Evolutionary conservation across 2,113 vertebrate genomes (phyloP).

Genomic region (Aleadryas rufinucha): DNA sequence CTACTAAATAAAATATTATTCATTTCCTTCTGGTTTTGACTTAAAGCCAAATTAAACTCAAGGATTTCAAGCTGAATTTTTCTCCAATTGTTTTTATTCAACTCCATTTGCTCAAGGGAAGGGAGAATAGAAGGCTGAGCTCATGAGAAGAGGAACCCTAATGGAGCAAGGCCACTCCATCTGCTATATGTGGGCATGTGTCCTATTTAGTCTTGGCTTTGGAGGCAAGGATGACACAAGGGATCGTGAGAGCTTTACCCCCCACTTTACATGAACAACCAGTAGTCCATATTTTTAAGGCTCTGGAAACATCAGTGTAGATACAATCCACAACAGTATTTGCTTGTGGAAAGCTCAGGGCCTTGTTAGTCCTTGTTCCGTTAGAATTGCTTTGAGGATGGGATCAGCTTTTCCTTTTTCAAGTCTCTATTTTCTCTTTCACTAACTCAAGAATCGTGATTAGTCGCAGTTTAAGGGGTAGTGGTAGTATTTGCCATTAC

Average conservation of each 20-base stretch:
- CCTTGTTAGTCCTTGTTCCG: neutral
- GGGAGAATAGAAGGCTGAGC: neutral
- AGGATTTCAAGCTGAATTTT: constrained; percentile 15
- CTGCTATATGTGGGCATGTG: neutral
- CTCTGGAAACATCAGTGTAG: neutral
- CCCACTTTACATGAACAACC: neutral
- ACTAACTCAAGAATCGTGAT: neutral
- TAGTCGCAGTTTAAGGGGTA: neutral
- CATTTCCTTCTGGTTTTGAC: constrained; percentile 13
- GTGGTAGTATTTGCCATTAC: neutral
- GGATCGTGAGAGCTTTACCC: neutral
- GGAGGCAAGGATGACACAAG: neutral
- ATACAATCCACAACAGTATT: neutral
- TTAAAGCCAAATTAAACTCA: constrained; percentile 32
- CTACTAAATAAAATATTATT: constrained; percentile 19
- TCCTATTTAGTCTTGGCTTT: neutral
- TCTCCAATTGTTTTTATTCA: neutral
- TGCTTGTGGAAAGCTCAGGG: neutral
- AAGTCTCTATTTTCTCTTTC: neutral
- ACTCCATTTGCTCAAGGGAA: neutral
- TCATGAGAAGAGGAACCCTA: neutral
- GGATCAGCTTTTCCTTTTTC: neutral
- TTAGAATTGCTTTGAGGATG: neutral
- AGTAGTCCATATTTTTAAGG: neutral
- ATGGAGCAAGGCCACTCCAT: neutral